Percentiles rank a stretch among this genome's conserved stretches.
phyloP scores from a whole-genome alignment of 1,140 invertebrate genomes.

The Bombus breviceps region DNA sequence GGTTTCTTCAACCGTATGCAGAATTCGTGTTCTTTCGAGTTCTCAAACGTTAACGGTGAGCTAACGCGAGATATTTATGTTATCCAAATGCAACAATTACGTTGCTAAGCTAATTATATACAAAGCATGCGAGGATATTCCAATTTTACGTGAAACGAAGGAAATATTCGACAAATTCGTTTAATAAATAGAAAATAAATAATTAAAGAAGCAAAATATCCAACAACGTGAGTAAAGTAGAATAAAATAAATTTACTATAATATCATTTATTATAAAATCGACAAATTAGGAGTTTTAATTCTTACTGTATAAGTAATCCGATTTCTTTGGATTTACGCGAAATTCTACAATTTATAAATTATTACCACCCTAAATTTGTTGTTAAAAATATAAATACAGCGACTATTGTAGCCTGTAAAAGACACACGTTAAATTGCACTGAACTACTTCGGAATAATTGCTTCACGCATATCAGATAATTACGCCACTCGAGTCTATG shows the following conservation, averaged over 20 bases:
- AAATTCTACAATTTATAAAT: background rate
- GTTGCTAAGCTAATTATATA: background rate
- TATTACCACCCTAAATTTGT: background rate
- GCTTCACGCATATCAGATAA: slow-evolving; percentile 31
- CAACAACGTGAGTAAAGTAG: background rate
- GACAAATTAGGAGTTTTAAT: background rate
- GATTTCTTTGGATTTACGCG: background rate
- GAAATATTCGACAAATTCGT: background rate
- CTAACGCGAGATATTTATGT: background rate
- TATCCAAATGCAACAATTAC: background rate
- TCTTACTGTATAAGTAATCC: background rate
- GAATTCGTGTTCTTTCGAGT: background rate
- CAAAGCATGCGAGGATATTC: background rate
- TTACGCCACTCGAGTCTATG: slow-evolving; percentile 25
- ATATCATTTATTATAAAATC: background rate
- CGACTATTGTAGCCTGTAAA: background rate
- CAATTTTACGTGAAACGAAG: background rate
- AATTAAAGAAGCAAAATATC: background rate
- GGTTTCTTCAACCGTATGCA: background rate
- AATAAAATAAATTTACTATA: background rate
- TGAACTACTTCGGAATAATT: slow-evolving; percentile 11
- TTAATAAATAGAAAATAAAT: background rate
- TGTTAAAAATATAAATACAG: background rate
- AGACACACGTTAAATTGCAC: background rate
- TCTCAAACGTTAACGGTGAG: slow-evolving; percentile 12